Base-by-base conservation (phyloP, 2,888 invertebrate genomes). In the Drosophila nr. perissopoda region DNA sequence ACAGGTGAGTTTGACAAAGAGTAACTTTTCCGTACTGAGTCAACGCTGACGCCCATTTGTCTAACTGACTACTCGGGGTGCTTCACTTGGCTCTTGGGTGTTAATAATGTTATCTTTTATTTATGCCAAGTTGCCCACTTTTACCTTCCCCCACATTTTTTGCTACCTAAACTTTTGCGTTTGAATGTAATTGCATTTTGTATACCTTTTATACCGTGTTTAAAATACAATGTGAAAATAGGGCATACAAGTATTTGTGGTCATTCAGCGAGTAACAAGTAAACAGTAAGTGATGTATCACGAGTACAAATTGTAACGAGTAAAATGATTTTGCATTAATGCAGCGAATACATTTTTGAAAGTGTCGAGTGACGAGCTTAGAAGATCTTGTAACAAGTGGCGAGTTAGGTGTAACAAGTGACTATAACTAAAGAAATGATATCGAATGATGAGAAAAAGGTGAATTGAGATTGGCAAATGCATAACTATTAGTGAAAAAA, bases 91-190 rank as follows among this genome's bases (percentile, higher is more conserved):
- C 73, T 65, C 76, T 73, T 58, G 70, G 82, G 85, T 87, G 89
- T 89, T 89, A 87, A 87, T 87, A 87, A 88, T 85, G 83, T 88
- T 87, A 89, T 87, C 89, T 87, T 76, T 87, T 89, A 88, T 88
- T 89, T 85, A 86, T 83, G 78, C 71, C 73, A 51, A 67, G 56
- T 48, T 70, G 62, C 36, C 25, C 21, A 34, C 53, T 31, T 42
- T n/a, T 60, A 31, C 31, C 52, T 8, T 16, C 25, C 1, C 42
- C 64, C 38, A 36, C 46, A 46, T 34, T 34, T 48, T 42, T 27
- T 48, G 42, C 59, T 58, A 63, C 59, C 68, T 74, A 80, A 88
- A 88, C 76, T 88, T 86, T 83, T 77, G 63, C 46, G 40, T 63
- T 74, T 67, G 33, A 80, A 78, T 78, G 78, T 86, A 88, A 86